Conservation (phyloP, 2,113 vertebrate genomes). For the Astatoreochromis straeleni region DNA sequence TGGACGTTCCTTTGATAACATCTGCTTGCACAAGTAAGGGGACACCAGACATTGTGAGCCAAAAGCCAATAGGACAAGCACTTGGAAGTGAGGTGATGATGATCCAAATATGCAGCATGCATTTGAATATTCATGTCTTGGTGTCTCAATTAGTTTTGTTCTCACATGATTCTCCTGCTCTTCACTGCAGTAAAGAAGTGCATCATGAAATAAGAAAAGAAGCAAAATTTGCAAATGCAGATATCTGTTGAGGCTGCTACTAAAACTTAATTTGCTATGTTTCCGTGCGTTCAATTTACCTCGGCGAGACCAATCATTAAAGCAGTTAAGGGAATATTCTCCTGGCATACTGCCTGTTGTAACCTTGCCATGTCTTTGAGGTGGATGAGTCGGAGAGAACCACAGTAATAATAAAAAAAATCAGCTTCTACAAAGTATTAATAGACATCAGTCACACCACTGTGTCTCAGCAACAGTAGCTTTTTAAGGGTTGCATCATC, state of each 20-base stretch:
- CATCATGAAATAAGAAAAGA: background rate
- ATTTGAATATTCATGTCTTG: background rate
- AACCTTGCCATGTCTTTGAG: background rate
- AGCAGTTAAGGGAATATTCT: background rate
- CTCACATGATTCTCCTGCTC: background rate
- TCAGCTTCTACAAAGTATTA: background rate
- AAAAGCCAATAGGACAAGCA: background rate
- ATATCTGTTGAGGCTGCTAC: background rate
- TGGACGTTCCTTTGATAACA: slow-evolving; percentile 21
- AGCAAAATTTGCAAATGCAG: background rate
- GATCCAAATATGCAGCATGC: background rate
- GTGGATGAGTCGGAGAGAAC: background rate
- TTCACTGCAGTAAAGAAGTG: background rate
- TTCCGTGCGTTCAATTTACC: background rate
- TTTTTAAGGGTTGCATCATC: background rate
- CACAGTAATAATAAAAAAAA: background rate
- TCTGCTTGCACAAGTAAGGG: background rate
- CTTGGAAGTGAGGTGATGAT: background rate
- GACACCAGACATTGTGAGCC: background rate
- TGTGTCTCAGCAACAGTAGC: background rate
- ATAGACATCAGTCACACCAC: background rate
- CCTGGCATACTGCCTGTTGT: background rate
- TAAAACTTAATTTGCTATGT: background rate
- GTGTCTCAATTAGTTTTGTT: background rate
- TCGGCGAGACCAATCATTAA: background rate